These are phyloP conservation scores for Chloroclysta siterata DNA, from an alignment of 2,888 invertebrate species.

Conservation along the genomic window DNA sequence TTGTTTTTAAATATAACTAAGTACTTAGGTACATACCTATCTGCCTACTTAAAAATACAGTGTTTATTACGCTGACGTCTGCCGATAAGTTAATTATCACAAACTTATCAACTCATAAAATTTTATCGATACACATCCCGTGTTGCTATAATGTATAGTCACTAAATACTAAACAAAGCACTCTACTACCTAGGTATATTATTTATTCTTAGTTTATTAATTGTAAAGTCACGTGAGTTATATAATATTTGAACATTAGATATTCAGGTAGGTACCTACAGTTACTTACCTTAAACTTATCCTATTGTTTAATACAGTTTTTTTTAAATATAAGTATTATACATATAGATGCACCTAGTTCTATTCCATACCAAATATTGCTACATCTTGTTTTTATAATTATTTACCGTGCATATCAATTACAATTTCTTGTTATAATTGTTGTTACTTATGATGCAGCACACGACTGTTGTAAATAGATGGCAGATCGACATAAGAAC, in stretches of 20 bases:
- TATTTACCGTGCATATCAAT: too few relatives aligned
- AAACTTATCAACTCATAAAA: conserved; percentile 28
- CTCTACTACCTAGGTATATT: conserved; percentile 4
- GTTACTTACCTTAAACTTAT: too few relatives aligned
- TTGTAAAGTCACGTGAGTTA: conserved; percentile 12
- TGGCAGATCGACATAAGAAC: not conserved
- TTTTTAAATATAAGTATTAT: too few relatives aligned
- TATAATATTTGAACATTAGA: too few relatives aligned
- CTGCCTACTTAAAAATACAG: not conserved
- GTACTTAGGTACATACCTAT: not conserved
- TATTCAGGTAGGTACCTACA: too few relatives aligned
- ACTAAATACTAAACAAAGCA: conserved; percentile 4
- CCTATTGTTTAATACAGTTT: too few relatives aligned
- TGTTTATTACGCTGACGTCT: conserved; percentile 34
- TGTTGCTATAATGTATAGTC: not conserved
- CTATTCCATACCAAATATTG: too few relatives aligned
- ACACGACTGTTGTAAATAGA: too few relatives aligned
- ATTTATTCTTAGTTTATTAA: conserved; percentile 18
- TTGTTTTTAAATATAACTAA: not conserved
- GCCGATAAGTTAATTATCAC: conserved; percentile 50
- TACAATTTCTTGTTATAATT: too few relatives aligned
- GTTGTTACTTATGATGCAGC: too few relatives aligned
- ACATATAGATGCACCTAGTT: too few relatives aligned
- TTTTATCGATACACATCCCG: conserved; percentile 23
- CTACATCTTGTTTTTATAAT: too few relatives aligned